Base-by-base conservation (phyloP, 2,888 invertebrate genomes). In the Eupithecia abbreviata region DNA sequence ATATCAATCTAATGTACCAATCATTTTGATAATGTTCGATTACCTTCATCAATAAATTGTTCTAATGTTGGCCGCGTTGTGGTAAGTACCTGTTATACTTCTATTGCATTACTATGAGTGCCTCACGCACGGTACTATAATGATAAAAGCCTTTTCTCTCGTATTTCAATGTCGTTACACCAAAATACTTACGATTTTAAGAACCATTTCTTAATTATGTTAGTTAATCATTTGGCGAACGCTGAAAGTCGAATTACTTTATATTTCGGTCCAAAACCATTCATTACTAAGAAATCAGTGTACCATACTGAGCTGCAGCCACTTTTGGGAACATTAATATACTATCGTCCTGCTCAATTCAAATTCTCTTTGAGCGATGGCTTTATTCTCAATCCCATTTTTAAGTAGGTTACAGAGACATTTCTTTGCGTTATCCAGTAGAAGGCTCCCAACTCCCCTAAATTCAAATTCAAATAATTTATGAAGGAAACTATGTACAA, bases 1-100 rank as follows among this genome's bases (percentile, higher is more conserved):
- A 71, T 74, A 68, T 58, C 41, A 18, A 72, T 66, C 58, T 72
- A 73, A 67, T 73, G 5, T 41, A 58, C 58, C 41, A 41, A 30
- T 13, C 65, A 41, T 65, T 65, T 65, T 13, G 65, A 41, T 41
- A 65, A 65, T 65, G 41, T 65, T 65, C n/a, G 65, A 41, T 41
- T 5, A 65, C n/a, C 3, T 41, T 65, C 41, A 12, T 10, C 65
- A 41, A 41, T 65, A 65, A 30, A 5, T 65, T 6, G 12, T 58
- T 18, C 3, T 18, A 18, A 58, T 18, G 18, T 58, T 58, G 18
- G 55, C n/a, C 7, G 9, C n/a, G n/a, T n/a, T 55, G n/a, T 55
- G 6, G 15, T n/a, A 2, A 4, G 12, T 51, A n/a, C 9, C 2
- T n/a, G n/a, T n/a, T 12, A 49, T 4, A 3, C 3, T 2, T 15